These are phyloP conservation scores for Bimastos eiseni DNA, from an alignment of 2,888 invertebrate species.

Conservation along the genomic window DNA sequence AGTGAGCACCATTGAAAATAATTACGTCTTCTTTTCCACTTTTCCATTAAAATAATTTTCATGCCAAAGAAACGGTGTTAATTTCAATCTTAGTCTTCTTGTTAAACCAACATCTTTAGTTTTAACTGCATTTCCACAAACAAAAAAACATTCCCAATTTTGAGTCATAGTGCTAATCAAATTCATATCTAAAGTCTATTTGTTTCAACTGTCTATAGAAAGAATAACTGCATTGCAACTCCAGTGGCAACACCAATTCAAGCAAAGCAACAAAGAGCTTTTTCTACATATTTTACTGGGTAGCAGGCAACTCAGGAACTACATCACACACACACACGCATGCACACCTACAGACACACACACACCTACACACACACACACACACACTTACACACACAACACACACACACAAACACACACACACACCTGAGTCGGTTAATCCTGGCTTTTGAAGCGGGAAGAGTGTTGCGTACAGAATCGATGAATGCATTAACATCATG, in stretches of 20 bases:
- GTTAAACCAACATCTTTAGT: neutral
- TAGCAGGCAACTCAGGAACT: neutral
- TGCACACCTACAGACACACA: no score
- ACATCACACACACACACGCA: no score
- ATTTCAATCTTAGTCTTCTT: no score
- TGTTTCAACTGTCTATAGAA: neutral
- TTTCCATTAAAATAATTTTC: no score
- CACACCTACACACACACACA: neutral
- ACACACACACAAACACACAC: neutral
- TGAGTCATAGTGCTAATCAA: neutral
- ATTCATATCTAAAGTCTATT: neutral
- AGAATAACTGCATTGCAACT: neutral
- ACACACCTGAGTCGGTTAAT: neutral
- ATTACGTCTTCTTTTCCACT: no score
- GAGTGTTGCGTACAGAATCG: neutral
- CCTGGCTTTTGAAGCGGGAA: neutral
- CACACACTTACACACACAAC: neutral
- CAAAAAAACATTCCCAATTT: no score
- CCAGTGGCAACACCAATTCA: neutral
- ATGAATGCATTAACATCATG: neutral
- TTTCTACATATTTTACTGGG: neutral
- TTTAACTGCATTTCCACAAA: neutral
- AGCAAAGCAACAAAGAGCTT: neutral
- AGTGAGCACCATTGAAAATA: no score
- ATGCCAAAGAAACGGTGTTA: no score